Conservation (phyloP, 2,797 vertebrate species). For the Lepilemur ruficaudatus region DNA sequence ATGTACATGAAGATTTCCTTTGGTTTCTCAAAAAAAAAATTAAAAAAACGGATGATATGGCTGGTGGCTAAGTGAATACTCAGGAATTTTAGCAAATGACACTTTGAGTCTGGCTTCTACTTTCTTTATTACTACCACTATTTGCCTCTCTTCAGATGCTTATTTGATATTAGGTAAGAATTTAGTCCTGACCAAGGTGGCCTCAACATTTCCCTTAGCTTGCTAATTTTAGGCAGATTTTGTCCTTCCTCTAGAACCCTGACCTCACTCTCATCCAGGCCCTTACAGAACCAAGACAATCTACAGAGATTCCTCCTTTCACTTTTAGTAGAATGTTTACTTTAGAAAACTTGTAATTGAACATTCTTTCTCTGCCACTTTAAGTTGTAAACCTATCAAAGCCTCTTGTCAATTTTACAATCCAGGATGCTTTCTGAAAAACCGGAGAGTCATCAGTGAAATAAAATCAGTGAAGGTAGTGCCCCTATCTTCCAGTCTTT, state of each 20-base stretch:
- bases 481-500: neutral
- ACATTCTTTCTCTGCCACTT: neutral
- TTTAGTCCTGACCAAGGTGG: neutral
- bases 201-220: neutral
- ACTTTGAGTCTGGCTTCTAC: neutral
- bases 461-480: neutral
- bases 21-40: neutral
- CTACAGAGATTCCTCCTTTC: neutral
- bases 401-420: neutral
- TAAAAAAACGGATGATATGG: neutral
- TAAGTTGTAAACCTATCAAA: neutral
- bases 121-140: neutral
- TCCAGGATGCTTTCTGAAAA: neutral
- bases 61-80: neutral
- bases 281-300: neutral
- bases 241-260: accelerated
- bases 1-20: neutral
- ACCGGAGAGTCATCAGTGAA: neutral
- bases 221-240: neutral
- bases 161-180: neutral
- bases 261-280: neutral
- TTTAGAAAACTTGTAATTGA: neutral
- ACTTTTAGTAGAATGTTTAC: neutral
- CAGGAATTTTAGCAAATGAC: neutral
- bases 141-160: neutral